Evolutionary conservation across 1,140 invertebrate genomes (phyloP).

Genomic region (Diuraphis noxia): DNA sequence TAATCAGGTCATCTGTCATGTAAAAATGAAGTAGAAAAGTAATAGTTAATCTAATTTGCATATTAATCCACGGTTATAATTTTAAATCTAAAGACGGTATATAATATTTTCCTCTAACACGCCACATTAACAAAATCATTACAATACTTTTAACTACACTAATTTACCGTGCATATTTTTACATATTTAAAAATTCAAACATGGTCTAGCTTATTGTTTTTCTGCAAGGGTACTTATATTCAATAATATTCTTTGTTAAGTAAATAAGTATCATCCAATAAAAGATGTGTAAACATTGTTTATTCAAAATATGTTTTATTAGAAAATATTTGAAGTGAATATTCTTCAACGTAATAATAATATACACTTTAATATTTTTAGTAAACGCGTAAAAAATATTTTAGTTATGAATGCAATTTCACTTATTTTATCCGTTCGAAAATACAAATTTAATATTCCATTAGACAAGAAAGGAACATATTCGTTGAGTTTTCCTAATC

Average conservation of each 20-base stretch:
- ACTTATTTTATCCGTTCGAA: neutral
- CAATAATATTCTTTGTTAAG: neutral
- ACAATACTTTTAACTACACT: neutral
- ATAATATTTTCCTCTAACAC: constrained; percentile 14
- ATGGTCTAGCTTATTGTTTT: neutral
- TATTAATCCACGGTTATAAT: neutral
- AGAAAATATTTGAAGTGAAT: neutral
- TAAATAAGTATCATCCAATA: neutral
- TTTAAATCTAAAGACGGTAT: neutral
- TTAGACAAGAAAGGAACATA: neutral
- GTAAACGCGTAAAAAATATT: neutral
- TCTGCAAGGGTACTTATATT: neutral
- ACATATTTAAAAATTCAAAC: neutral
- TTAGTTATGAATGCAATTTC: neutral
- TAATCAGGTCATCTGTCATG: constrained; percentile 11
- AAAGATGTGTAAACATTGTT: neutral
- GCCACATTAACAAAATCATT: constrained; percentile 17
- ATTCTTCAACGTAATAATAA: neutral
- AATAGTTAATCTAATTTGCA: neutral
- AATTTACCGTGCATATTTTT: constrained; percentile 9
- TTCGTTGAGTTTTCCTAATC: neutral
- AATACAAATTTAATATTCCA: neutral
- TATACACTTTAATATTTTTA: neutral
- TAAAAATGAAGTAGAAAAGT: neutral
- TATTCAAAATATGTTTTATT: neutral